Percentiles rank a stretch among this genome's conserved stretches.
phyloP scores from a whole-genome alignment of 2,888 invertebrate species.

The Argynnis bischoffii region DNA sequence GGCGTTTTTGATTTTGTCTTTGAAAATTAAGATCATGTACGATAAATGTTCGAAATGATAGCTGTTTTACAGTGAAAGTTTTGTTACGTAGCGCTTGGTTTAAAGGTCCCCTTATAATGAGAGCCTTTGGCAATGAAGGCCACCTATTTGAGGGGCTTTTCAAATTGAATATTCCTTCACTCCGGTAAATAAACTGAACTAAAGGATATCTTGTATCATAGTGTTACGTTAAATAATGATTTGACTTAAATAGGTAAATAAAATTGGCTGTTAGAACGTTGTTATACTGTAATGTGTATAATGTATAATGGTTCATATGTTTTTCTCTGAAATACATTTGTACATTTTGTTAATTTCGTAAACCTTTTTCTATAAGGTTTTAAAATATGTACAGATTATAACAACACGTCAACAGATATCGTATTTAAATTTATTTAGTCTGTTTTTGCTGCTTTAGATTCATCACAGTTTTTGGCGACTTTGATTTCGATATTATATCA shows the following conservation, averaged over 20 bases:
- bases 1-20: background rate
- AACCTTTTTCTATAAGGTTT: background rate
- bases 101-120: too few relatives aligned
- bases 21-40: background rate
- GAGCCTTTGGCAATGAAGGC: too few relatives aligned
- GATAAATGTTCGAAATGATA: conserved; percentile 4
- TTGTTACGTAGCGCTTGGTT: background rate
- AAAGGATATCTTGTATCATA: too few relatives aligned
- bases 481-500: conserved; percentile 7
- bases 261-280: conserved; percentile 6
- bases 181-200: too few relatives aligned
- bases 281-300: conserved; percentile 8
- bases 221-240: too few relatives aligned
- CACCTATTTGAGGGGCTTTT: too few relatives aligned
- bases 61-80: conserved; percentile 6
- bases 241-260: background rate
- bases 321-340: background rate
- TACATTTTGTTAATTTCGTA: background rate
- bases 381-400: conserved; percentile 7
- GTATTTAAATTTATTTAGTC: conserved; percentile 5
- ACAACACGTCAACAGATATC: background rate
- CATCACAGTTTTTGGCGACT: conserved; percentile 5
- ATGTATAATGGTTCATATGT: background rate
- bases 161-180: too few relatives aligned
- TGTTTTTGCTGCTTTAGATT: conserved; percentile 3